Percentiles rank a stretch among this genome's conserved stretches.
Conservation (phyloP, 53 echinoderm and acorn worm species). For the Actinopyga echinites region DNA sequence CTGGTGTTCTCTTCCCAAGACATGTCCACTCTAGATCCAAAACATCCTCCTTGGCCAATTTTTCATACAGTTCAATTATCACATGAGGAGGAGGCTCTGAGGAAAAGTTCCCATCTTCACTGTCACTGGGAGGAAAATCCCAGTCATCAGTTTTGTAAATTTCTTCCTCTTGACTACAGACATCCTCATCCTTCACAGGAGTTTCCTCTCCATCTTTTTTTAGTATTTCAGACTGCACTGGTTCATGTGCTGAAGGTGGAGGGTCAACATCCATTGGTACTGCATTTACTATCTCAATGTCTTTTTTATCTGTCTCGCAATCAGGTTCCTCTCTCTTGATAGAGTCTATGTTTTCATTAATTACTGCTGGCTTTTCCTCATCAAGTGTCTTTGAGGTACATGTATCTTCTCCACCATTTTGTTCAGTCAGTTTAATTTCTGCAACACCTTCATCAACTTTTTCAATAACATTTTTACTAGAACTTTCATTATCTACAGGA, state of each 20-base stretch:
- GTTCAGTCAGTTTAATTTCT: background rate
- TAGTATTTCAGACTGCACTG: background rate
- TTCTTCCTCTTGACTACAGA: conserved; percentile 6
- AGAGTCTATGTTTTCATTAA: background rate
- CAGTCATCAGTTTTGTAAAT: conserved; percentile 60
- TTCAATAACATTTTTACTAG: background rate
- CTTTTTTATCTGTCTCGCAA: too few relatives aligned
- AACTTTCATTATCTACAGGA: too few relatives aligned
- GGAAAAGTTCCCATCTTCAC: conserved; percentile 56
- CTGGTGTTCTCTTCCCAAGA: conserved; percentile 72
- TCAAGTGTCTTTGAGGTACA: background rate
- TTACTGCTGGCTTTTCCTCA: background rate
- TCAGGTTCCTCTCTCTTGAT: too few relatives aligned
- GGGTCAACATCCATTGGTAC: conserved; percentile 15
- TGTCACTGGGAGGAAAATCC: conserved; percentile 69
- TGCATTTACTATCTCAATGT: background rate
- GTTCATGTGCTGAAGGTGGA: background rate
- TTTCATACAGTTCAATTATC: conserved; percentile 80
- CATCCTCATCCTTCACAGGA: background rate
- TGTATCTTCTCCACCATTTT: background rate
- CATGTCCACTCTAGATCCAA: conserved; percentile 89
- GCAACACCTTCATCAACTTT: background rate
- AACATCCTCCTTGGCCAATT: conserved; percentile 78
- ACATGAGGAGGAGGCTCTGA: conserved; percentile 78
- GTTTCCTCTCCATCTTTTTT: background rate